These are phyloP conservation scores for Drosophila neonasuta DNA, from an alignment of 2,888 invertebrate genomes.

Conservation along the genomic window DNA sequence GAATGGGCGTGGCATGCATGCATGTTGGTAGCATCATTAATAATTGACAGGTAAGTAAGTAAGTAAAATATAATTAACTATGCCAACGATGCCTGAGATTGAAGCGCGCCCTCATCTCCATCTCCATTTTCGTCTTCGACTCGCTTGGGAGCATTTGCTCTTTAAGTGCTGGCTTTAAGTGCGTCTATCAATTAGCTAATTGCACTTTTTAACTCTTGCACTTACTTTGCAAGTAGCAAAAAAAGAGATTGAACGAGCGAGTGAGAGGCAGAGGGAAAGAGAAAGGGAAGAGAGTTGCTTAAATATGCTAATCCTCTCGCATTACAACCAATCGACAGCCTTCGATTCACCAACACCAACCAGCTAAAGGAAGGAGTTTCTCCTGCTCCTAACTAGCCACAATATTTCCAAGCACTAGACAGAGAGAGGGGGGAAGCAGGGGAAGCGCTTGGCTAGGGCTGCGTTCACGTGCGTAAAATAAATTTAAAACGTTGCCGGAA, in stretches of 20 bases:
- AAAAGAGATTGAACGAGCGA: not conserved
- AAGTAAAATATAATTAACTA: slow-evolving; percentile 62
- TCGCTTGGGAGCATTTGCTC: slow-evolving; percentile 4
- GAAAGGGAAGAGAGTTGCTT: not conserved
- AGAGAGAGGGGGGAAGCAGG: not conserved
- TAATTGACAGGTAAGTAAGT: slow-evolving; percentile 63
- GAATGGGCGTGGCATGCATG: slow-evolving; percentile 35
- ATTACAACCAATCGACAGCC: slow-evolving; percentile 21
- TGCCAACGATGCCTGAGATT: slow-evolving; percentile 41
- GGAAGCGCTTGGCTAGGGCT: not conserved
- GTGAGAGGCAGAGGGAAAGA: not conserved
- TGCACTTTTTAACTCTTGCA: slow-evolving; percentile 38
- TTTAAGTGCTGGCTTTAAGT: slow-evolving; percentile 17
- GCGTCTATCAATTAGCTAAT: slow-evolving; percentile 66
- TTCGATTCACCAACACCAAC: not conserved
- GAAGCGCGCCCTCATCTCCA: slow-evolving; percentile 5
- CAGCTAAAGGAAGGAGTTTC: not conserved
- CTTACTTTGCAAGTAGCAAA: not conserved
- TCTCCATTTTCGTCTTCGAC: not conserved
- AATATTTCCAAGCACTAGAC: slow-evolving; percentile 33
- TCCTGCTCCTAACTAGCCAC: slow-evolving; percentile 18
- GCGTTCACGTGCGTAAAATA: slow-evolving; percentile 70
- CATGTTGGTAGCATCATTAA: slow-evolving; percentile 51
- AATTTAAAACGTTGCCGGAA: slow-evolving; percentile 58
- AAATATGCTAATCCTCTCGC: slow-evolving; percentile 61